Evolutionary conservation across 2,113 vertebrate species (phyloP).

Genomic region (Lepus americanus): DNA sequence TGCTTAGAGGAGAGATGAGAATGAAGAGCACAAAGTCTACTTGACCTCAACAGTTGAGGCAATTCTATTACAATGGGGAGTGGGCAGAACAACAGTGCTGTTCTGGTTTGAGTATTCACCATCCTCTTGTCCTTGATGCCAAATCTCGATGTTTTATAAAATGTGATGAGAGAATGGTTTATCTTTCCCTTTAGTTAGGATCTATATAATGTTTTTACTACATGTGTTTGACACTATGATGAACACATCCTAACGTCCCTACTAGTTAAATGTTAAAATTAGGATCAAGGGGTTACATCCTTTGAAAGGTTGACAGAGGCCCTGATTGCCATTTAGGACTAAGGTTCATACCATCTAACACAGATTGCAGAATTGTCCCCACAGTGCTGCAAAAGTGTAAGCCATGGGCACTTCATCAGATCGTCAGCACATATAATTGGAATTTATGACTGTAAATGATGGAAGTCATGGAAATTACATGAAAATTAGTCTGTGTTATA

Average conservation of each 20-base stretch:
- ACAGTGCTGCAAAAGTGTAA: not conserved
- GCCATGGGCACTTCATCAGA: not conserved
- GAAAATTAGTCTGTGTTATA: not conserved
- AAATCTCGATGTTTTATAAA: not conserved
- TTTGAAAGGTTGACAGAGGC: not conserved
- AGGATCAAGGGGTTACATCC: not conserved
- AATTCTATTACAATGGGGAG: not conserved
- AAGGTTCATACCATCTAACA: not conserved
- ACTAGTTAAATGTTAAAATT: not conserved
- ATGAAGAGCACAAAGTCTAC: not conserved
- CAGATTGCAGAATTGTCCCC: not conserved
- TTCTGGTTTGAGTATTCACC: not conserved
- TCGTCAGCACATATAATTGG: not conserved
- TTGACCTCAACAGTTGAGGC: not conserved
- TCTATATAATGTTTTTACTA: not conserved
- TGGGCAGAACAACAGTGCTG: not conserved
- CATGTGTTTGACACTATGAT: not conserved
- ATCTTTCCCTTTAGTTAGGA: not conserved
- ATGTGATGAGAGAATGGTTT: not conserved
- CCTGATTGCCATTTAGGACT: not conserved
- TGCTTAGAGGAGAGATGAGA: not conserved
- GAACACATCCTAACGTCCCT: not conserved
- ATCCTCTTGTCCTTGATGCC: not conserved
- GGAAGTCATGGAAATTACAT: not conserved
- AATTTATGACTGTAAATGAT: not conserved